Evolutionary conservation across 2,888 invertebrate species (phyloP).

Genomic region (Acholoe squamosa): DNA sequence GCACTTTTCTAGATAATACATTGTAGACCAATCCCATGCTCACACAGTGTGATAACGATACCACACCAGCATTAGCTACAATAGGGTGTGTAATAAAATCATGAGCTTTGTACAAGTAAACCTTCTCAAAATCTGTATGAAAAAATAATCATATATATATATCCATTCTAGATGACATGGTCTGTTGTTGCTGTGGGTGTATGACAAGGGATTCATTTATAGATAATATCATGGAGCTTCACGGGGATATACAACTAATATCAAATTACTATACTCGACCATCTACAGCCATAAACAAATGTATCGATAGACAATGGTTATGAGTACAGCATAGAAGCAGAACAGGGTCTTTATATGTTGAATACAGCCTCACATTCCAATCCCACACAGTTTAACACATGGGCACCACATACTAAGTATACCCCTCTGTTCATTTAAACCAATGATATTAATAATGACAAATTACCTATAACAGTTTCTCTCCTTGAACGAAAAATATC

Average conservation of each 20-base stretch:
- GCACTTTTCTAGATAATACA: background rate
- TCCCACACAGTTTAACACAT: background rate
- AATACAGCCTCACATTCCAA: background rate
- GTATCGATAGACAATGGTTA: conserved; percentile 48
- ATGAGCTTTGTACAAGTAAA: conserved; percentile 50
- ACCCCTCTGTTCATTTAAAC: background rate
- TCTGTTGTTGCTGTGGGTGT: background rate
- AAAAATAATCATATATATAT: conserved; percentile 43
- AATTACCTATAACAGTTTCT: conserved; percentile 19
- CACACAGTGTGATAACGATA: background rate
- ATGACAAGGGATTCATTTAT: conserved; percentile 26
- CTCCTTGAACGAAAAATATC: conserved; percentile 30
- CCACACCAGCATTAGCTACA: background rate
- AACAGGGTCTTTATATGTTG: conserved; percentile 9
- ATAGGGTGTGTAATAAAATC: background rate
- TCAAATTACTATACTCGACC: conserved; percentile 35
- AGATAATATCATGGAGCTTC: background rate
- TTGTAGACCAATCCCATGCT: background rate
- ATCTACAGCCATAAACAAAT: conserved; percentile 4
- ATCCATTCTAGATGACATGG: conserved; percentile 48
- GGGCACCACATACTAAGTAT: conserved; percentile 1
- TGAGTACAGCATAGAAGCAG: conserved; percentile 43
- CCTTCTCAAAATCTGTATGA: conserved; percentile 47
- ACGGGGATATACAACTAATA: conserved; percentile 51
- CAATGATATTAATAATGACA: conserved; percentile 40